phyloP scores from a whole-genome alignment of 2,113 vertebrate genomes.

The Paraplagusia blochii region DNA sequence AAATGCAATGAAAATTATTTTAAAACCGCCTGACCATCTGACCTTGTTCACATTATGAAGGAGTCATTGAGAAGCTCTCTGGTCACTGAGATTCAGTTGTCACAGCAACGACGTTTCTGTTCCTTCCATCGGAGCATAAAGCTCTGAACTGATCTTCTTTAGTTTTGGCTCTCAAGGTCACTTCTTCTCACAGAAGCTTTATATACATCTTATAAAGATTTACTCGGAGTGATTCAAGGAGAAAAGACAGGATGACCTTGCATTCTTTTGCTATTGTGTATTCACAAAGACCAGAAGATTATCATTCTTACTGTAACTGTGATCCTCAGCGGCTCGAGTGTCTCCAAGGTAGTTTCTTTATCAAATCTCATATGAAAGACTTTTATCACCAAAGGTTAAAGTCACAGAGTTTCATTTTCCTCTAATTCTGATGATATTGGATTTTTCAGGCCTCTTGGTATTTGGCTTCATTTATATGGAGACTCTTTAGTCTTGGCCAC shows the following conservation, averaged over 20 bases:
- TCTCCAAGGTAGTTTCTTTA: neutral
- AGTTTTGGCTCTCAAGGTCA: too few relatives aligned
- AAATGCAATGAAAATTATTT: too few relatives aligned
- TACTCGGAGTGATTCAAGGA: neutral
- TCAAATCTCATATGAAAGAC: neutral
- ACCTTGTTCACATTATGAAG: too few relatives aligned
- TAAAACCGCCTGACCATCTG: too few relatives aligned
- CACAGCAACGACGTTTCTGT: constrained; percentile 3
- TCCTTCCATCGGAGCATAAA: constrained; percentile 11
- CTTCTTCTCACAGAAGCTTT: too few relatives aligned
- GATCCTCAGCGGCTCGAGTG: too few relatives aligned
- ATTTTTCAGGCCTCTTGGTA: neutral
- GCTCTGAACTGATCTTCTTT: neutral
- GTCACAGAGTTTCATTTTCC: neutral
- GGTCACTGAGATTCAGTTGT: too few relatives aligned
- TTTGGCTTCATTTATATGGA: neutral
- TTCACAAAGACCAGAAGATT: too few relatives aligned
- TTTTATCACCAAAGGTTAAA: constrained; percentile 3
- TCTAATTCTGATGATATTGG: neutral
- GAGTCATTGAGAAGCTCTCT: too few relatives aligned
- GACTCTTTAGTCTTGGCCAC: neutral
- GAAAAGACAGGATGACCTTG: too few relatives aligned
- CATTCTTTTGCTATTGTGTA: too few relatives aligned
- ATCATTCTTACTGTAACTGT: too few relatives aligned
- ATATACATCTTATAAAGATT: neutral